Base-by-base conservation (phyloP, 1,140 invertebrate genomes). In the Copidosoma floridanum region DNA sequence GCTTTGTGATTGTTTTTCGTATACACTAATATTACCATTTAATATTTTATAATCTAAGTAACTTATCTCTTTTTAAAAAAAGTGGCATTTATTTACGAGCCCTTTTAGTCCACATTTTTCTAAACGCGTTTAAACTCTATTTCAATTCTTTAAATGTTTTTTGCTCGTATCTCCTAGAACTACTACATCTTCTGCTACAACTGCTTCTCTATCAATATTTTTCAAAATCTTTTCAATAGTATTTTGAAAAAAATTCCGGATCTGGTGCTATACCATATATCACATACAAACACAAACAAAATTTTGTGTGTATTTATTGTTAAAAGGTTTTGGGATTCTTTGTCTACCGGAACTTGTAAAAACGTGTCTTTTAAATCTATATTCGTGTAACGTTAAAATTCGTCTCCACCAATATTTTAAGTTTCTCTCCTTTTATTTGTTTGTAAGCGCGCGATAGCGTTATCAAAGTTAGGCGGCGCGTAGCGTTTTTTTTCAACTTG, bases 271-370 rank as follows among this genome's bases (percentile, higher is more conserved):
- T 65, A 1, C 71, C 71, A 44, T 68, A 71, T 10, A 62, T 62
- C 61, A 69, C 47, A 59, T 57, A 65, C 63, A 68, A 72, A 65
- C 73, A 57, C 12, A 32, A 8, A 32, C 12, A 32, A 32, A 32
- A 6, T 12, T 32, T 32, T 32, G 12, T 32, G 29, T 8, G 29
- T 32, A 6, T 8, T 4, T 14, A 40, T 40, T 5, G 38, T 40
- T 16, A 40, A 7, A 5, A 40, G 16, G 4, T 40, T 7, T 16
- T n/a, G 38, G n/a, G 7, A 40, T 14, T 40, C 1, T 40, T 7
- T 5, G 4, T 40, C 38, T 5, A 40, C 16, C 5, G 5, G n/a
- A 7, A 40, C 16, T 40, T 54, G 14, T 16, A 54, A 27, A 29
- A 54, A 2, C n/a, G 52, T 38, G 24, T 55, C n/a, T 1, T 38